phyloP scores from a whole-genome alignment of 2,797 vertebrate species.

The Amazonetta brasiliensis region DNA sequence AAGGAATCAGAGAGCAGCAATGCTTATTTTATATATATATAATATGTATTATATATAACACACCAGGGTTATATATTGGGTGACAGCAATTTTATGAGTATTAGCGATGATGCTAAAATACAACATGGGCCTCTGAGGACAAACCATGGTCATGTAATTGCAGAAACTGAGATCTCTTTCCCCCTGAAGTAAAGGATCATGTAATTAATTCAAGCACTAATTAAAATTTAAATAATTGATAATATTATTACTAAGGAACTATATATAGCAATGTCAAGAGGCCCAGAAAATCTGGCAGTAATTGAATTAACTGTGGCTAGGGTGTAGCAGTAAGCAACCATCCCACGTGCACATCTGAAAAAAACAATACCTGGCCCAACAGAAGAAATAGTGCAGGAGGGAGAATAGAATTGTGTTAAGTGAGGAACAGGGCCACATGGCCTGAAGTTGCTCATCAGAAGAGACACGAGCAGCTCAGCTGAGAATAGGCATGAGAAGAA shows the following conservation, averaged over 20 bases:
- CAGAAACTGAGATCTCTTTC: background rate
- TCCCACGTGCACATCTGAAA: background rate
- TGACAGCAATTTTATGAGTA: background rate
- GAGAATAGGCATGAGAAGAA: background rate
- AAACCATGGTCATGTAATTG: background rate
- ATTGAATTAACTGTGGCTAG: constrained; percentile 29
- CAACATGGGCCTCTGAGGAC: background rate
- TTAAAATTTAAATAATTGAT: constrained; percentile 62
- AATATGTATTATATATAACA: too few relatives aligned
- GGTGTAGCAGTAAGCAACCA: constrained; percentile 4
- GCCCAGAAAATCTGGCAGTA: constrained; percentile 23
- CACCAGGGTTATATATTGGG: background rate
- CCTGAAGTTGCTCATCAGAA: background rate
- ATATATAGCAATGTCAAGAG: constrained; percentile 20
- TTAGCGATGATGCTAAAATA: background rate
- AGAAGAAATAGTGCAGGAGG: background rate
- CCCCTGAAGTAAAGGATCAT: background rate
- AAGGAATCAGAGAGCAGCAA: background rate
- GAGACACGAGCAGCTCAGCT: background rate
- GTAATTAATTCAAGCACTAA: constrained; percentile 47
- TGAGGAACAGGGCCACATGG: background rate
- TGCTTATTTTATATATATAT: too few relatives aligned
- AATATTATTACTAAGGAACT: constrained; percentile 27
- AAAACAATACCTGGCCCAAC: background rate
- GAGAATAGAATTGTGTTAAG: background rate